Conservation (phyloP, 2,113 vertebrate genomes). For the Sphaerodactylus townsendi region DNA sequence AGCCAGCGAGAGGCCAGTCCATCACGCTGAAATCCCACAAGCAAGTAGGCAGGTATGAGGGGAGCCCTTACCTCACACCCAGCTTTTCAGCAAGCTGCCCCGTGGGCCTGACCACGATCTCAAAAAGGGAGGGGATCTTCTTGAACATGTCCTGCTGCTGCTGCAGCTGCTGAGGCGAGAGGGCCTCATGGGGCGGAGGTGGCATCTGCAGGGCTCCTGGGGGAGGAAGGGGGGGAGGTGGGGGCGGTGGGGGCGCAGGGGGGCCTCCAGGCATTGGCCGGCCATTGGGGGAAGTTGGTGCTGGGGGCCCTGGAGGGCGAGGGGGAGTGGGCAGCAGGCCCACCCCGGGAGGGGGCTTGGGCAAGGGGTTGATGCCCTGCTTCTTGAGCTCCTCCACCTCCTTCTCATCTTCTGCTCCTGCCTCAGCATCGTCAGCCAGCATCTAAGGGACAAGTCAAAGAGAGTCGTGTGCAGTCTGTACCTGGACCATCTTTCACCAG, state of each 20-base stretch:
- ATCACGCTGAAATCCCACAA: rapidly evolving
- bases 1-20: neutral
- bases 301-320: constrained; percentile 85
- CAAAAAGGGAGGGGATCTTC: constrained; percentile 94
- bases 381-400: constrained; percentile 97
- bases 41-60: too few relatives aligned
- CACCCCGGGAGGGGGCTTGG: constrained; percentile 90
- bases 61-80: constrained; percentile 87
- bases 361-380: constrained; percentile 93
- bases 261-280: constrained; percentile 75
- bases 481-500: rapidly evolving
- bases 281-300: constrained; percentile 73
- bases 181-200: constrained; percentile 57
- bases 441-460: constrained; percentile 72
- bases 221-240: constrained; percentile 76
- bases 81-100: constrained; percentile 93
- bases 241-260: constrained; percentile 70
- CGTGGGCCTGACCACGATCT: constrained; percentile 93
- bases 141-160: constrained; percentile 74
- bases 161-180: constrained; percentile 73
- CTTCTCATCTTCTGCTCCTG: constrained; percentile 93
- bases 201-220: constrained; percentile 68
- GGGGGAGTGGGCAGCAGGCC: constrained; percentile 88
- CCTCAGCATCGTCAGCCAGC: constrained; percentile 91
- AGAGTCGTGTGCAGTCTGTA: rapidly evolving